phyloP scores from a whole-genome alignment of 2,113 vertebrate genomes.

The human region GRCh38 chr17:73956001-73956500 shows the following conservation, averaged over 20 bases:
- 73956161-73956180: background rate
- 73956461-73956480: background rate
- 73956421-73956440: rapidly evolving
- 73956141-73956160: background rate
- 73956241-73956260: background rate
- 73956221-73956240: background rate
- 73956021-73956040: background rate
- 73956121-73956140: background rate
- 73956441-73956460: background rate
- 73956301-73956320: rapidly evolving
- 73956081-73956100: background rate
- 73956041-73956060: background rate
- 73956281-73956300: rapidly evolving
- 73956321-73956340: background rate
- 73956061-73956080: background rate
- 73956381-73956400: rapidly evolving
- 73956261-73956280: background rate
- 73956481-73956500: background rate
- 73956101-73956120: rapidly evolving
- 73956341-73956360: background rate
- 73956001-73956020: background rate
- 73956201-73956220: background rate
- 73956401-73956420: no score
- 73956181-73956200: background rate
- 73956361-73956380: background rate